Evolutionary conservation across 2,797 vertebrate genomes (phyloP), one percentile per base, ranked within the genome.

Genomic region (Notolabrus celidotus): DNA sequence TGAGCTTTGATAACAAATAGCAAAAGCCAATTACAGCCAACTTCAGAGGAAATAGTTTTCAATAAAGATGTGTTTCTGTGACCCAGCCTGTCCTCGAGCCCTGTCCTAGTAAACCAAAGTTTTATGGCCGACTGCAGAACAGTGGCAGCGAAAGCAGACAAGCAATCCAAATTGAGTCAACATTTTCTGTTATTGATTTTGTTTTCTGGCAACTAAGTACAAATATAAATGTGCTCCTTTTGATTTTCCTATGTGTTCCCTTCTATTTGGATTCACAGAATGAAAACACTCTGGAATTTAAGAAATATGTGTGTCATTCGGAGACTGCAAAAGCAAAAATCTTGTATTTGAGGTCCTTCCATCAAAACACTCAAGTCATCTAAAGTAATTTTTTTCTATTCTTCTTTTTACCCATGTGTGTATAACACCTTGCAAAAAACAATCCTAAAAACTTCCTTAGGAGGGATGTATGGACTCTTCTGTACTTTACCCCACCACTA

Each of bases 381-480:
- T 47, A 2, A 76, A 54, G 51, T n/a, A 3, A n/a, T n/a, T n/a
- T n/a, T n/a, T n/a, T n/a, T n/a, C n/a, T n/a, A n/a, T n/a, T n/a
- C n/a, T 39, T 11, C 31, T 31, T 60, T 42, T 14, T 11, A 33
- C 42, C n/a, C 7, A 4, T 0, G 38, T n/a, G 5, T 45, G 9
- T 22, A 31, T 36, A 33, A 63, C 50, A 61, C 56, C 59, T 58
- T 79, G 59, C 31, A 31, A 74, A 67, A 84, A 57, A 59, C 34
- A 68, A 38, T 10, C 45, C 42, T 65, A 0, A 77, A 86, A 67
- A 76, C 45, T 79, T 77, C 3, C 9, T 85, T 41, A 36, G 34
- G 19, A 10, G 57, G 65, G 43, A 45, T 43, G 34, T 29, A 36
- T n/a, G 56, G 23, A 63, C 46, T 72, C 31, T 59, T 33, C 45